These are phyloP conservation scores for Carettochelys insculpta DNA, from an alignment of 2,113 vertebrate genomes.

Conservation along the genomic window DNA sequence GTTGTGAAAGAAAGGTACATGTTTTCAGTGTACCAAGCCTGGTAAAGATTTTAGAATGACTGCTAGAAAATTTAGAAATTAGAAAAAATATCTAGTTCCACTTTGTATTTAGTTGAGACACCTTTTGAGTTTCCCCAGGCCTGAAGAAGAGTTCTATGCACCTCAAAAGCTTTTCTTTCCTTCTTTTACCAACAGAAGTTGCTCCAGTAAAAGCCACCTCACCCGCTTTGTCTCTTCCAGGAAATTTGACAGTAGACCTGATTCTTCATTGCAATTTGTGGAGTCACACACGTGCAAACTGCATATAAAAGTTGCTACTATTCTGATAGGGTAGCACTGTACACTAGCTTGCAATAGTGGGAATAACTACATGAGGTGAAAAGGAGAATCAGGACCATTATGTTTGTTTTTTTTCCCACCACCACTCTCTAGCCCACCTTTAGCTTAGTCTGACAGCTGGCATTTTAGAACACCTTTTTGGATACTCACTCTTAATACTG, in stretches of 20 bases:
- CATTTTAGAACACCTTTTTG: neutral
- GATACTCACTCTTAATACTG: rapidly evolving
- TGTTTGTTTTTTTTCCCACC: rapidly evolving
- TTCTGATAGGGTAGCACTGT: conserved; percentile 9
- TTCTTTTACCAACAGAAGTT: neutral
- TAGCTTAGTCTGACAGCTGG: rapidly evolving
- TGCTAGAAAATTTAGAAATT: neutral
- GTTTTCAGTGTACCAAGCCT: neutral
- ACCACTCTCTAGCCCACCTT: neutral
- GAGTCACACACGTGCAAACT: neutral
- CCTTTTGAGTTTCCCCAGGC: neutral
- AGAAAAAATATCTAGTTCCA: neutral
- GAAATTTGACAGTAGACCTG: neutral
- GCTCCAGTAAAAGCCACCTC: neutral
- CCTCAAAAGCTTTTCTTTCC: neutral
- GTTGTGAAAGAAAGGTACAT: neutral
- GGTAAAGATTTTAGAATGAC: neutral
- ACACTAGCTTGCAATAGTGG: neutral
- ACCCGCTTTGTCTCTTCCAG: neutral
- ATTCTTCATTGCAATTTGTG: neutral
- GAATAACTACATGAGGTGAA: neutral
- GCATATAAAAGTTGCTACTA: neutral
- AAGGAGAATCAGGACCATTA: neutral
- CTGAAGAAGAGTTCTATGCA: neutral
- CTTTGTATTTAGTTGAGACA: neutral